phyloP scores from a whole-genome alignment of 37 sponge, comb jelly and placozoan species.

The Theonella swinhoei region DNA sequence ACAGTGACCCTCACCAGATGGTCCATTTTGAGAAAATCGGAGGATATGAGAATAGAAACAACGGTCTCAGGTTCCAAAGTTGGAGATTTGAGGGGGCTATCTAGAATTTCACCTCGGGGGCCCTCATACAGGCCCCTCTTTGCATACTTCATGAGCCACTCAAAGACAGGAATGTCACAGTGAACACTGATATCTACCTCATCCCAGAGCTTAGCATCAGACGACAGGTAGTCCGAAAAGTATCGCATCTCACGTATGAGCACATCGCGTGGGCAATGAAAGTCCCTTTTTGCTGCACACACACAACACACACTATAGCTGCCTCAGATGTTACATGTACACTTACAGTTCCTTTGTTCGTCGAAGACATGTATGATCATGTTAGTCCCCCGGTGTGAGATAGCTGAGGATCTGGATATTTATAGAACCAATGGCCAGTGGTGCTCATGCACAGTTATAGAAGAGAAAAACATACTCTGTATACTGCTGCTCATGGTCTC shows the following conservation, averaged over 20 bases:
- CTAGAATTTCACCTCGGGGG: conserved; percentile 45
- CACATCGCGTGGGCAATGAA: conserved; percentile 82
- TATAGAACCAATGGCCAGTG: too few species aligned
- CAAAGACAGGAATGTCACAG: conserved; percentile 93
- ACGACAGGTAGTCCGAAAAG: conserved; percentile 86
- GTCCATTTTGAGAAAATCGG: conserved; percentile 92
- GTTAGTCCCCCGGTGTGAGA: conserved; percentile 14
- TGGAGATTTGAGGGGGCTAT: conserved; percentile 43
- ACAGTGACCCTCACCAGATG: conserved; percentile 51
- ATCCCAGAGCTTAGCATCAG: conserved; percentile 62
- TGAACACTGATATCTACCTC: conserved; percentile 98
- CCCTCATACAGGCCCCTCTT: conserved; percentile 75
- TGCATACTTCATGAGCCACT: conserved; percentile 94
- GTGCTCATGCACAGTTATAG: not conserved
- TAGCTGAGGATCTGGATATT: too few species aligned
- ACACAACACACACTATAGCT: not conserved
- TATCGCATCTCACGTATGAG: conserved; percentile 92
- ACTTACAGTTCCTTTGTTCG: conserved; percentile 83
- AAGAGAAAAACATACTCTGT: not conserved
- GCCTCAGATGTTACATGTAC: too few species aligned
- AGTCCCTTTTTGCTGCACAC: conserved; percentile 74
- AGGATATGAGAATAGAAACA: conserved; percentile 87
- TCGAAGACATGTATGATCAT: conserved; percentile 91
- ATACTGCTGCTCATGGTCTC: conserved; percentile 10
- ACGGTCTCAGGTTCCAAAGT: conserved; percentile 70